phyloP scores from a whole-genome alignment of 2,888 invertebrate genomes.

The Ischnura elegans region DNA sequence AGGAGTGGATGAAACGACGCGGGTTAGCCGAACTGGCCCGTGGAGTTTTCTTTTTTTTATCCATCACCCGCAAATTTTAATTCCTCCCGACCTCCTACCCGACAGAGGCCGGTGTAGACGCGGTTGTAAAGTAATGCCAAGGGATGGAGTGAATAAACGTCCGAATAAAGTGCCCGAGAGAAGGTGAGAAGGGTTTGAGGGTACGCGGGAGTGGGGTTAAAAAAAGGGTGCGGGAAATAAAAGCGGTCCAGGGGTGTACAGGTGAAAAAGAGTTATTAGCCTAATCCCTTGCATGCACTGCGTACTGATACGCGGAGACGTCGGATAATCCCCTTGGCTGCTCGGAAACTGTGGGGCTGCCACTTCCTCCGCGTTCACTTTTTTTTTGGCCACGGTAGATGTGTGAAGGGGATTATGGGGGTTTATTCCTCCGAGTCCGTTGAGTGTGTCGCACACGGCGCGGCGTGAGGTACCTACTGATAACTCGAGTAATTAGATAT shows the following conservation, averaged over 20 bases:
- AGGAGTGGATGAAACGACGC: no score
- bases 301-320: constrained; percentile 48
- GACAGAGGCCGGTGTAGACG: not conserved
- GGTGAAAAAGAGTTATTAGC: constrained; percentile 55
- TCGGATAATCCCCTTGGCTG: constrained; percentile 21
- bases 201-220: not conserved
- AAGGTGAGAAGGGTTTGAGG: not conserved
- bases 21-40: not conserved
- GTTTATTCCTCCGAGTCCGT: not conserved
- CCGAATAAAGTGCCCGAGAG: not conserved
- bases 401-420: not conserved
- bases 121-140: not conserved
- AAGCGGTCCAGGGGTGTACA: not conserved
- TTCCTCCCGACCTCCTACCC: not conserved
- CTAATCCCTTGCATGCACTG: constrained; percentile 63
- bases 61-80: not conserved
- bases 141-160: not conserved
- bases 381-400: not conserved
- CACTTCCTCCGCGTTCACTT: not conserved
- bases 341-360: not conserved
- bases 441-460: not conserved
- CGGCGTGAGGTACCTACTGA: not conserved
- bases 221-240: not conserved
- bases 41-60: not conserved
- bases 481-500: constrained; percentile 21